Evolutionary conservation across 2,113 vertebrate genomes (phyloP).

Genomic region (Tinamus guttatus): DNA sequence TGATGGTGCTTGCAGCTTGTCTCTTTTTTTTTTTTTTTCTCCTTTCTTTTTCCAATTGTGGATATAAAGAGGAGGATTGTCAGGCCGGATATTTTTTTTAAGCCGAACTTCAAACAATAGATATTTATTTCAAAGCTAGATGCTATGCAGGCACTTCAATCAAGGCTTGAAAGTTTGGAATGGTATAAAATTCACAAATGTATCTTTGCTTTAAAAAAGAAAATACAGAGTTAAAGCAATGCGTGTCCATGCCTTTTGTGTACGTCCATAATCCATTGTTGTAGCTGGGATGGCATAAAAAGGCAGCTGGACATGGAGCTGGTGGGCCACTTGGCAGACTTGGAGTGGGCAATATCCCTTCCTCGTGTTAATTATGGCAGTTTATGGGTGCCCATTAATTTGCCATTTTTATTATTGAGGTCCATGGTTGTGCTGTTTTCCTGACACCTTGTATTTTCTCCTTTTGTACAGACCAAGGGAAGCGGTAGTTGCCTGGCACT

Average conservation of each 20-base stretch:
- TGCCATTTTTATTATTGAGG: constrained; percentile 12
- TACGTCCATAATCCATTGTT: rapidly evolving
- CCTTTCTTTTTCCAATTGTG: not conserved
- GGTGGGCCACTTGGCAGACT: not conserved
- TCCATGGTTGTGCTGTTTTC: constrained; percentile 15
- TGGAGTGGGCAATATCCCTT: not conserved
- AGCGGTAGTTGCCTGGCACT: not conserved
- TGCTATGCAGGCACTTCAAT: not conserved
- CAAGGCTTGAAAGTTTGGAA: not conserved
- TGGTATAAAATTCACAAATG: not conserved
- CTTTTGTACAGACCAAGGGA: constrained; percentile 31
- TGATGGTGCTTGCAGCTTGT: not conserved
- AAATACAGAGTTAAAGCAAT: not conserved
- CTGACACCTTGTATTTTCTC: constrained; percentile 21
- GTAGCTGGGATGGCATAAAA: not conserved
- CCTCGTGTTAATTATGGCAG: not conserved
- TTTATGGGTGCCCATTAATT: constrained; percentile 12
- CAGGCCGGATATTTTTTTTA: not conserved
- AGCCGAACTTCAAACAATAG: not conserved
- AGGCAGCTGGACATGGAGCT: not conserved
- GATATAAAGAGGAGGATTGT: not conserved
- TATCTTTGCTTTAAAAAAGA: not conserved
- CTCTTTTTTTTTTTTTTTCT: not conserved
- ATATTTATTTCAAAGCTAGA: not conserved
- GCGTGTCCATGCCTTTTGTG: not conserved